Evolutionary conservation across 2,888 invertebrate species (phyloP), one percentile per base, ranked within the genome.

Genomic region (Anthophora plumipes): DNA sequence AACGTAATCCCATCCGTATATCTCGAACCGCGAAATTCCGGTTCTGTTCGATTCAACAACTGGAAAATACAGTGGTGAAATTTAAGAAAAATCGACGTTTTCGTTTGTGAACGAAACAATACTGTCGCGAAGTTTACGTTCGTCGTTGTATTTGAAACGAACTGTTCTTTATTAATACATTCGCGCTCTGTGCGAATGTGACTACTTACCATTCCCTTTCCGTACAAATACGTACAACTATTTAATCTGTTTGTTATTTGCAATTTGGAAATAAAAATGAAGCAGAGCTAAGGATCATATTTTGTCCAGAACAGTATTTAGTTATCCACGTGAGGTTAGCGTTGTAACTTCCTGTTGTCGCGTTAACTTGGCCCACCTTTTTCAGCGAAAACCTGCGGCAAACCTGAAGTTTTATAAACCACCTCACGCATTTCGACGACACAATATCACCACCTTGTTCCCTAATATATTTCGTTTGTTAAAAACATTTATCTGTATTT

Each of bases 21-120:
- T 59, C 60, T 31, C 63, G 78, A 61, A 83, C 75, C 83, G 83
- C 83, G 83, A 83, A 83, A 83, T 83, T 82, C 79, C 20, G 79
- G 69, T 70, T n/a, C n/a, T 63, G 73, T 60, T 60, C 68, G 82
- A 75, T 64, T 68, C 63, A 64, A 64, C 48, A 71, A 60, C 55
- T n/a, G 54, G 54, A 31, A 74, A 71, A 79, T 82, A 55, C 59
- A 50, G 20, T 63, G 78, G 17, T 39, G 60, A 64, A n/a, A 69
- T 66, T 57, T 74, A 70, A 67, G 59, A 67, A 48, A 68, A 75
- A 54, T 31, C 63, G 37, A 77, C 60, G 61, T 75, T 79, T n/a
- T 85, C 69, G 63, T 64, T 74, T 68, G 64, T 31, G 67, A 73
- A 73, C 41, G 67, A 68, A 67, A 68, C 63, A 79, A 41, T 48